Conservation (phyloP, 2,113 vertebrate species). For the Ahaetulla prasina region DNA sequence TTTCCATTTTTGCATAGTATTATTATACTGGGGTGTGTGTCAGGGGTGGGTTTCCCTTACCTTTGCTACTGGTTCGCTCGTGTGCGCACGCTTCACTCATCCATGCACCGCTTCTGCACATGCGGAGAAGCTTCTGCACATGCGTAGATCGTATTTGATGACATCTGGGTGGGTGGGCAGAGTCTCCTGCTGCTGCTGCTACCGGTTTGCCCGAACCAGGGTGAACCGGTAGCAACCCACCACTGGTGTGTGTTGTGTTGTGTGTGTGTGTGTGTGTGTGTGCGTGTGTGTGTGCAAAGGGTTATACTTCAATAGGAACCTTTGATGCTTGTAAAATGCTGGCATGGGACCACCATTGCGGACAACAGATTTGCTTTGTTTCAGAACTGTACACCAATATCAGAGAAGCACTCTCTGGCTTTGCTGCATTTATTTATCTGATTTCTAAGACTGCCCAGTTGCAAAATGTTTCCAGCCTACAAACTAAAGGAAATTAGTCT, state of each 20-base stretch:
- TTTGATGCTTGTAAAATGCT: neutral
- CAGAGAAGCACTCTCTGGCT: neutral
- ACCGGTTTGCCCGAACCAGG: no score
- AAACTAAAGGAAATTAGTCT: neutral
- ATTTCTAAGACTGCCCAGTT: neutral
- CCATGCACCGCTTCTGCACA: no score
- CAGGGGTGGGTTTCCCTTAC: no score
- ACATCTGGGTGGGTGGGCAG: no score
- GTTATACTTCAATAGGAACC: neutral
- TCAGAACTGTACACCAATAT: neutral
- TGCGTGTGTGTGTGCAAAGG: neutral
- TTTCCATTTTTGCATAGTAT: neutral
- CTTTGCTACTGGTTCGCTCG: no score
- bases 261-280: no score
- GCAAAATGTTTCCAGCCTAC: neutral
- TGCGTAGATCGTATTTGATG: no score
- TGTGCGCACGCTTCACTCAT: no score
- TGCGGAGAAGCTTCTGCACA: no score
- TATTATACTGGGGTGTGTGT: neutral
- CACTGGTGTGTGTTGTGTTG: no score
- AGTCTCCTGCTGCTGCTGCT: no score
- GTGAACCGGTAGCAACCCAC: no score
- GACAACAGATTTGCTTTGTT: neutral
- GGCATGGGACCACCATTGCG: neutral
- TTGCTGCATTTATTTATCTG: neutral